These are phyloP conservation scores for Anguilla obscura DNA, from an alignment of 2,797 vertebrate genomes.

Conservation along the genomic window DNA sequence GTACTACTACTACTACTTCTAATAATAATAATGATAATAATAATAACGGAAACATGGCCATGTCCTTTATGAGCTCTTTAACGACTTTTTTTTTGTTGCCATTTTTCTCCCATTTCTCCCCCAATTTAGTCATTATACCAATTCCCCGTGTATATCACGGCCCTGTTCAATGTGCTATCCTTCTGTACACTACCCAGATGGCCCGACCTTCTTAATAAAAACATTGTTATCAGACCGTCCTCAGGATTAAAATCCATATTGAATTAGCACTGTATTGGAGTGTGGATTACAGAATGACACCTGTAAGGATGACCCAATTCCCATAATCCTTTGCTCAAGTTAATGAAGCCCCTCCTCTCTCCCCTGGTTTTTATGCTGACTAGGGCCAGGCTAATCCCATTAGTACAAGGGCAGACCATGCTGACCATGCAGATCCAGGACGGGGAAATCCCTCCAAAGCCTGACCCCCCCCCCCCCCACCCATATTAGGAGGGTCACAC, in stretches of 20 bases:
- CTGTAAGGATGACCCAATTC: conserved; percentile 67
- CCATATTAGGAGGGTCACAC: background rate
- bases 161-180: too few species aligned
- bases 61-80: background rate
- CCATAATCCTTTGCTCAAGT: conserved; percentile 68
- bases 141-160: too few species aligned
- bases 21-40: too few species aligned
- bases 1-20: too few species aligned
- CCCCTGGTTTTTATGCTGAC: background rate
- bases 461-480: background rate
- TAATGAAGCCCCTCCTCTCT: conserved; percentile 57
- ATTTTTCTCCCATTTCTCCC: too few species aligned
- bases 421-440: conserved; percentile 59
- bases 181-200: too few species aligned
- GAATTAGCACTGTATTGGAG: conserved; percentile 31
- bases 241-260: conserved; percentile 51
- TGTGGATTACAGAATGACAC: background rate
- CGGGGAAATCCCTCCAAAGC: conserved; percentile 51
- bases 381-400: conserved; percentile 64
- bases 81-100: too few species aligned
- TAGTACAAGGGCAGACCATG: conserved; percentile 64
- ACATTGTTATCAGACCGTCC: background rate
- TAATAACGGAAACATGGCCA: background rate
- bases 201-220: background rate
- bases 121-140: too few species aligned